Evolutionary conservation across 2,888 invertebrate genomes (phyloP), one percentile per base, ranked within the genome.

Genomic region (Xestia ashworthii): DNA sequence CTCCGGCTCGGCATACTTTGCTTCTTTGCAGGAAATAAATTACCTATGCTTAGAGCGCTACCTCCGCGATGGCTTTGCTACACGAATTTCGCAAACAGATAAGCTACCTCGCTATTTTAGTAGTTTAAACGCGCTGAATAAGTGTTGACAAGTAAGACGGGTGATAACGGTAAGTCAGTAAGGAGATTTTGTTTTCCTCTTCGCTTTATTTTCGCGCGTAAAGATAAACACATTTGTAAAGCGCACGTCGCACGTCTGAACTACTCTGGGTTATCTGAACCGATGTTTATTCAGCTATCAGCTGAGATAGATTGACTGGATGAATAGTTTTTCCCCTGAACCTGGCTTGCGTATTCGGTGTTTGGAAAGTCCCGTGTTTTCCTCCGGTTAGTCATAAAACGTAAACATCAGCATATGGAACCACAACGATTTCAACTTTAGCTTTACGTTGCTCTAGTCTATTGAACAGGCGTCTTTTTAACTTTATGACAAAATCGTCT

Each of bases 11-110:
- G 94, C 95, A 94, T 94, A 95, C 95, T 95, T 94, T 94, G 93
- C 95, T 95, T 95, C 94, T 95, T 94, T 92, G 91, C 92, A 92
- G 94, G 93, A 95, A 95, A 96, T 96, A 96, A 96, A 96, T 96
- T 95, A 87, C 88, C 86, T 80, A 95, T 95, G 94, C 93, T 92
- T 92, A 91, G 90, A 93, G 89, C 92, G 78, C 90, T 91, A 91
- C 84, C 91, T 90, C 86, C 88, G 87, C 88, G 80, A 89, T 83
- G 87, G 73, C 86, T 89, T 89, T 89, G 89, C 92, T 91, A 92
- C 91, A 92, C 91, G 91, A 93, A 94, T 94, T 93, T 94, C 90
- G 85, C 92, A 89, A 90, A 89, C 88, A 93, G 93, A 95, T 95
- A 95, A 94, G 92, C 82, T 74, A 82, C 79, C 80, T 81, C 78